A percentile compares a stretch with the other conserved stretches of the same genome.
These are phyloP conservation scores for Aurelia sp. DNA, from an alignment of 30 jellyfish, hydroid and myxozoan species.

Conservation along the genomic window DNA sequence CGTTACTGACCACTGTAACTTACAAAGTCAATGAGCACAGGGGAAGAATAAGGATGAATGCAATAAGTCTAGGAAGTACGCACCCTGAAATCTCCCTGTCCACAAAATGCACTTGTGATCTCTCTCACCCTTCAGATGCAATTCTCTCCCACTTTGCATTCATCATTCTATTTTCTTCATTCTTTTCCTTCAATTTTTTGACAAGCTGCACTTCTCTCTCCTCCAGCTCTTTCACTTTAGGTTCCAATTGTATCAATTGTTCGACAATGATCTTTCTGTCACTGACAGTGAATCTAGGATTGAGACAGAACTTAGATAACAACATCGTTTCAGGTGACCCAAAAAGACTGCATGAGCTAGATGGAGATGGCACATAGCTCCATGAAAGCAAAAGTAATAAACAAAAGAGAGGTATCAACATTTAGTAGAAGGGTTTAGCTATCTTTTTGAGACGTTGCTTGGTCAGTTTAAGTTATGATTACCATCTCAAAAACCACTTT, in stretches of 20 bases:
- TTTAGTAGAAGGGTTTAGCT: no score
- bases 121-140: slow-evolving; percentile 23
- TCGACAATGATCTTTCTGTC: slow-evolving; percentile 39
- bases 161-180: slow-evolving; percentile 8
- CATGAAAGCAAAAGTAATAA: no score
- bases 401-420: no score
- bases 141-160: slow-evolving; percentile 31
- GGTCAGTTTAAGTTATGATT: no score
- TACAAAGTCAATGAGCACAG: no score
- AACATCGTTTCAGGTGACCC: no score
- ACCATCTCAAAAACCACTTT: no score
- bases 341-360: no score
- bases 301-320: background rate
- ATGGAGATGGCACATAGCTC: no score
- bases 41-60: no score
- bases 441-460: no score
- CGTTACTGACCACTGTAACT: no score
- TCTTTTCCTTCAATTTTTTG: slow-evolving; percentile 18
- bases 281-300: slow-evolving; percentile 40
- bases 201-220: slow-evolving; percentile 18
- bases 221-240: slow-evolving; percentile 35
- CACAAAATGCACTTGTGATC: slow-evolving; percentile 25
- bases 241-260: slow-evolving; percentile 31
- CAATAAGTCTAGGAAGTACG: background rate
- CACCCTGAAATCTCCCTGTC: background rate